Percentiles rank a stretch among this genome's conserved stretches.
Conservation (phyloP, 2,888 invertebrate genomes). For the Fragum sueziense region DNA sequence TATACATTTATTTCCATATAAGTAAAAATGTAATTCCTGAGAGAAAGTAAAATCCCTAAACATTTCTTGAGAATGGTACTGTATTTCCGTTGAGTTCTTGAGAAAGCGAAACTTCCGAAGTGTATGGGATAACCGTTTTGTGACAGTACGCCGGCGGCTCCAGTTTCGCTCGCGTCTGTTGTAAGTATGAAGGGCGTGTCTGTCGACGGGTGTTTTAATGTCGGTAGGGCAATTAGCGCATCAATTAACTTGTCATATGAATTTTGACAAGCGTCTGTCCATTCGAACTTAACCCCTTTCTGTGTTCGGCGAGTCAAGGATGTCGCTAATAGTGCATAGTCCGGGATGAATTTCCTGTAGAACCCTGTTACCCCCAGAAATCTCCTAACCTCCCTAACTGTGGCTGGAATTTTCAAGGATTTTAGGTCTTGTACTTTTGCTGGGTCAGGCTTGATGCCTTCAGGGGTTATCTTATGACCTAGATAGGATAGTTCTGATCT, state of each 20-base stretch:
- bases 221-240: not conserved
- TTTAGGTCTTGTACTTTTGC: not conserved
- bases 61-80: not conserved
- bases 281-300: not conserved
- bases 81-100: too few species aligned
- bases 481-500: not conserved
- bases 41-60: not conserved
- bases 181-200: too few species aligned
- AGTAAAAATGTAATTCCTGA: not conserved
- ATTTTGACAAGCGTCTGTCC: not conserved
- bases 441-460: not conserved
- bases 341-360: too few species aligned
- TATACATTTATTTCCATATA: not conserved
- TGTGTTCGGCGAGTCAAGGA: not conserved
- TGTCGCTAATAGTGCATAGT: too few species aligned
- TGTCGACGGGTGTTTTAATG: not conserved
- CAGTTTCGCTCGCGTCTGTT: not conserved
- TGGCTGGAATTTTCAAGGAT: not conserved
- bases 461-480: not conserved
- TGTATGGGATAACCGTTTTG: not conserved
- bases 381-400: not conserved
- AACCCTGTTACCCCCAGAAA: not conserved
- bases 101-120: too few species aligned
- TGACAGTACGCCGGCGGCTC: not conserved
- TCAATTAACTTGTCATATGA: not conserved